Conservation (phyloP, 2,113 vertebrate species). For the Guaruba guarouba region DNA sequence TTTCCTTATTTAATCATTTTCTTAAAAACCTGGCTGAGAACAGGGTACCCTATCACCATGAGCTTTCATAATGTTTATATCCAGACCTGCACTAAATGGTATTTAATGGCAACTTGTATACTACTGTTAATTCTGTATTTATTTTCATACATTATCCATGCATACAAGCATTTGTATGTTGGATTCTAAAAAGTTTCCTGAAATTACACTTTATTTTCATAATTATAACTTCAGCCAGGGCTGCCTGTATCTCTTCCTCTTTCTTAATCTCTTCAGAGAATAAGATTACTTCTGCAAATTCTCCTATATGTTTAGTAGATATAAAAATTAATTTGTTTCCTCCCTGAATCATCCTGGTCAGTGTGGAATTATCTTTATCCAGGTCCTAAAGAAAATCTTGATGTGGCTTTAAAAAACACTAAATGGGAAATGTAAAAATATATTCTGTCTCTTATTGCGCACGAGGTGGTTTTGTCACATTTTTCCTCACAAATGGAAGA, state of each 20-base stretch:
- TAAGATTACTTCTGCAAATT: background rate
- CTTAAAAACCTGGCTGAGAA: background rate
- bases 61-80: background rate
- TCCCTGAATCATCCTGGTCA: background rate
- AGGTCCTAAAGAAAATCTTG: background rate
- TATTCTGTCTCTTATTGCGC: background rate
- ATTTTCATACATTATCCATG: background rate
- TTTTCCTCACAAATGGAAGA: background rate
- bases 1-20: background rate
- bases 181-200: background rate
- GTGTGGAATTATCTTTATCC: background rate
- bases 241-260: background rate
- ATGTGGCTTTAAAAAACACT: background rate
- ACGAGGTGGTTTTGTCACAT: background rate
- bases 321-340: background rate
- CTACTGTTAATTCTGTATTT: background rate
- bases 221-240: background rate
- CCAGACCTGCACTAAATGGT: background rate
- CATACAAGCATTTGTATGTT: background rate
- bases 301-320: background rate
- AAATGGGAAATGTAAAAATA: background rate
- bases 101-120: background rate
- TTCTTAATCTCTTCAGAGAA: background rate
- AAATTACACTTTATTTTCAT: background rate
- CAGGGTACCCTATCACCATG: background rate